phyloP scores from a whole-genome alignment of 2,888 invertebrate species.

The Ellobium chinense region DNA sequence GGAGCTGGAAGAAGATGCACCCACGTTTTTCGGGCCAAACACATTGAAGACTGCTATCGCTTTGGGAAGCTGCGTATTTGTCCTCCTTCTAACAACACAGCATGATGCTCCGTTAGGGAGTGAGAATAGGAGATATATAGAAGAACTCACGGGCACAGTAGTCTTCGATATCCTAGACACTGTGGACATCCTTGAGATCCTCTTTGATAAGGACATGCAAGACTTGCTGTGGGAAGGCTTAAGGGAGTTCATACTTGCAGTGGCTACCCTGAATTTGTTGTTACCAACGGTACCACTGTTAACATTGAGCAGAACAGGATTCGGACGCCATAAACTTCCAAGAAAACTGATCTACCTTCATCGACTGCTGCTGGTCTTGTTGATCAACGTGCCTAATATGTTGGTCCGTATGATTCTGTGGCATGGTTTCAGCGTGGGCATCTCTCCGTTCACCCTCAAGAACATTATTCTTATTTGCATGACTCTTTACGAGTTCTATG shows the following conservation, averaged over 20 bases:
- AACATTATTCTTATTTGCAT: conserved; percentile 81
- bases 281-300: conserved; percentile 82
- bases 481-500: conserved; percentile 74
- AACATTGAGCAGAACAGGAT: conserved; percentile 80
- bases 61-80: conserved; percentile 80
- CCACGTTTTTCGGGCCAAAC: conserved; percentile 79
- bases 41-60: conserved; percentile 75
- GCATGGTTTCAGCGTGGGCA: conserved; percentile 80
- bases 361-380: conserved; percentile 30
- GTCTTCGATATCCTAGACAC: conserved; percentile 82
- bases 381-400: conserved; percentile 81
- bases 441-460: conserved; percentile 82
- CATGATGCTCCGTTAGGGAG: conserved; percentile 80
- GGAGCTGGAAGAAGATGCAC: conserved; percentile 69
- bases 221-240: conserved; percentile 69
- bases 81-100: conserved; percentile 82
- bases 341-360: conserved; percentile 59
- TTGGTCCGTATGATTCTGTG: conserved; percentile 81
- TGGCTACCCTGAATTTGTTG: conserved; percentile 81
- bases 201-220: conserved; percentile 75
- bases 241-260: conserved; percentile 80
- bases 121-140: conserved; percentile 80
- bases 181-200: conserved; percentile 80
- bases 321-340: conserved; percentile 73
- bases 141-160: conserved; percentile 80